Evolutionary conservation across 2,888 invertebrate species (phyloP).

Genomic region (Merodon equestris): DNA sequence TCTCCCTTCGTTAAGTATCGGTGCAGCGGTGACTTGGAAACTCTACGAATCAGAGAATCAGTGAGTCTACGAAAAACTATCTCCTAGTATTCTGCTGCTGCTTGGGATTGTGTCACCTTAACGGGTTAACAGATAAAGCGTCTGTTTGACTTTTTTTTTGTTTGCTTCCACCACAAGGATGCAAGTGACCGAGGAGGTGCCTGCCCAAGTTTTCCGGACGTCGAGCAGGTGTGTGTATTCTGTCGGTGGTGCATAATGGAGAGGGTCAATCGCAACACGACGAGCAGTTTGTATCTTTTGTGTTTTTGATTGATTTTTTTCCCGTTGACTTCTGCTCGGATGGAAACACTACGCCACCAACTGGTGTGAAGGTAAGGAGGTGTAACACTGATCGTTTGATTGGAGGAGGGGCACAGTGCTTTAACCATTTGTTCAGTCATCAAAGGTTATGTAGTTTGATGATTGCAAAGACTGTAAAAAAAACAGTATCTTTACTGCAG

Average conservation of each 20-base stretch:
- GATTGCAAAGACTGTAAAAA: conserved; percentile 32
- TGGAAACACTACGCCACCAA: background rate
- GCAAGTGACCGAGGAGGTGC: conserved; percentile 32
- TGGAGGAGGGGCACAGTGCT: conserved; percentile 50
- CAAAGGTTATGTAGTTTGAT: conserved; percentile 64
- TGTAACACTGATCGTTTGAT: conserved; percentile 13
- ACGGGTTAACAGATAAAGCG: conserved; percentile 50
- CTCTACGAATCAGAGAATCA: too few relatives aligned
- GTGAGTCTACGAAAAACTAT: background rate
- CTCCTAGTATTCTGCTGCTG: conserved; percentile 38
- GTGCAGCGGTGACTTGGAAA: conserved; percentile 11
- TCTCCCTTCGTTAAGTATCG: conserved; percentile 61
- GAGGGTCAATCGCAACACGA: conserved; percentile 63
- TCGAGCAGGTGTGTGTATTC: conserved; percentile 50
- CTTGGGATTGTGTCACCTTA: conserved; percentile 65
- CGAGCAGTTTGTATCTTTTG: conserved; percentile 33
- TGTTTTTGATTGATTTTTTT: conserved; percentile 57
- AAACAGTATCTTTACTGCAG: background rate
- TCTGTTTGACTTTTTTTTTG: too few relatives aligned
- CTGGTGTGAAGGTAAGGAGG: too few relatives aligned
- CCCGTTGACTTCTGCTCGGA: conserved; percentile 12
- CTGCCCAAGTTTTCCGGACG: conserved; percentile 14
- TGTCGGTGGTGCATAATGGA: conserved; percentile 10
- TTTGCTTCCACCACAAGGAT: conserved; percentile 37
- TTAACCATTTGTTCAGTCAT: conserved; percentile 59